Percentiles rank a stretch among this genome's conserved stretches.
Conservation (phyloP, 2,797 vertebrate species). For the Lithobates sylvaticus region DNA sequence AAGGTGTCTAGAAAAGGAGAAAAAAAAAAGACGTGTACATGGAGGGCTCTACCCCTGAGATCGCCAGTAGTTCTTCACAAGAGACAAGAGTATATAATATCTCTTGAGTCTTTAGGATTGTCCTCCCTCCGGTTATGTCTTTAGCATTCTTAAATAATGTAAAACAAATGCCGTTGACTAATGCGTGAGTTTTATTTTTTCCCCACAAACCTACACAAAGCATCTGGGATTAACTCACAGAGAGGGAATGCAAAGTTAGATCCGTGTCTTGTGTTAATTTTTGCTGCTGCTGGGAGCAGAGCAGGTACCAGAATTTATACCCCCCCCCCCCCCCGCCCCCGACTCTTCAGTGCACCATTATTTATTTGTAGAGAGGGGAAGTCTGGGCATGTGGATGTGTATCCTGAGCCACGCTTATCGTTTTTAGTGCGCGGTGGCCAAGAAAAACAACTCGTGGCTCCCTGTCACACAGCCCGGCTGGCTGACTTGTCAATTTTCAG, state of each 20-base stretch:
- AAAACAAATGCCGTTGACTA: background rate
- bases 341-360: background rate
- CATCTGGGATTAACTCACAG: conserved; percentile 1
- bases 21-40: no score
- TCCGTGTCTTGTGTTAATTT: background rate
- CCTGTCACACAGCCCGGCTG: background rate
- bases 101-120: background rate
- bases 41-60: no score
- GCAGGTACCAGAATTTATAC: background rate
- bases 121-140: background rate
- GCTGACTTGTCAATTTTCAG: background rate
- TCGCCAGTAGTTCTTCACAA: no score
- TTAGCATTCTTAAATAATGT: background rate
- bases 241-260: background rate
- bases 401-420: conserved; percentile 49
- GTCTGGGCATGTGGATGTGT: conserved; percentile 20
- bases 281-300: background rate
- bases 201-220: background rate
- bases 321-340: no score
- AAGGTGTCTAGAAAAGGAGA: no score
- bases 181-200: background rate
- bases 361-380: conserved; percentile 31
- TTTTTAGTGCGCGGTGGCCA: background rate
- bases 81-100: background rate
- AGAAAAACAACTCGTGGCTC: conserved; percentile 38